Conservation (phyloP, 1,140 invertebrate species). For the Thalassaphorura encarpata region DNA sequence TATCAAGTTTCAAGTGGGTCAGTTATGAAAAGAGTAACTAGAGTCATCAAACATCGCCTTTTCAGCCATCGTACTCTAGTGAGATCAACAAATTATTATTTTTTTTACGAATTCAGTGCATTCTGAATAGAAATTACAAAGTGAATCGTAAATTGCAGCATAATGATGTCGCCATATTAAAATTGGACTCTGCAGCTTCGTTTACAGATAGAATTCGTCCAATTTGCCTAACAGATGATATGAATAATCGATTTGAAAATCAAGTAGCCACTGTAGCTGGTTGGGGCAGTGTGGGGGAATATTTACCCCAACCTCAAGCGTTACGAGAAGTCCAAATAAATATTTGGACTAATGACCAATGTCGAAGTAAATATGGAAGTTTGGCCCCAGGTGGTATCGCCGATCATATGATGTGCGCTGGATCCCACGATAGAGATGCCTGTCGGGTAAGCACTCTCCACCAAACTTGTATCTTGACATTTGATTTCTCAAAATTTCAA, state of each 20-base stretch:
- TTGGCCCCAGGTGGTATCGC: background rate
- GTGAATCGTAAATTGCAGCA: background rate
- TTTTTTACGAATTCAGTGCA: background rate
- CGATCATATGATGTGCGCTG: constrained; percentile 6
- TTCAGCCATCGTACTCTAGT: constrained; percentile 15
- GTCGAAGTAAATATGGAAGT: background rate
- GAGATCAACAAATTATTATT: background rate
- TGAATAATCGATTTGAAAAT: background rate
- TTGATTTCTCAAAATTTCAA: background rate
- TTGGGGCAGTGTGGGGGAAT: background rate
- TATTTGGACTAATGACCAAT: background rate
- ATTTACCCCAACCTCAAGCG: background rate
- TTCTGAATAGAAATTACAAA: background rate
- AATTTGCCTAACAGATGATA: background rate
- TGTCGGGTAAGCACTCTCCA: constrained; percentile 6
- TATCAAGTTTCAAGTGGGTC: background rate
- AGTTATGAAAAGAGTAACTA: background rate
- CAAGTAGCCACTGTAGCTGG: background rate
- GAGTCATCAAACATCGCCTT: background rate
- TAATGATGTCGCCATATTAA: constrained; percentile 3
- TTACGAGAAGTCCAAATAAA: background rate
- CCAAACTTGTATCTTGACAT: background rate
- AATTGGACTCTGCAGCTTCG: background rate
- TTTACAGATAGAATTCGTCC: background rate
- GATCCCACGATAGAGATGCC: constrained; percentile 3